Evolutionary conservation across 2,113 vertebrate species (phyloP), one percentile per base, ranked within the genome.

Genomic region (pig (Sus scrofa)): DNA sequence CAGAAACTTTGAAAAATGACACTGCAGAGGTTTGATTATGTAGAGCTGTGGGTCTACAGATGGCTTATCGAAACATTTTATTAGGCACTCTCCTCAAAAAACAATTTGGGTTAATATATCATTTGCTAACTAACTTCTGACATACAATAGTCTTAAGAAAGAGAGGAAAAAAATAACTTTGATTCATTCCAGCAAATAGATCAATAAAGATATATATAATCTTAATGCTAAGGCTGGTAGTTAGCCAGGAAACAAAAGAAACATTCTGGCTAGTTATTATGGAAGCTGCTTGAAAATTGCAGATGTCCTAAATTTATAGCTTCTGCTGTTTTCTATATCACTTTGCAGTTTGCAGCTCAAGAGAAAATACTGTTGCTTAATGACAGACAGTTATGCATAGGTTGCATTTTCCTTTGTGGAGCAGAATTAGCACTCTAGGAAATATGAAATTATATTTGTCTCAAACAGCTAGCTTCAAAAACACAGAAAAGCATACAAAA

Each of bases 231-330:
- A 96, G 2, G 54, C 12, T 91, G 91, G 37, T 96, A 14, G n/a
- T 89, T 93, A 95, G 60, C 60, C 73, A 96, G 56, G 50, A 97
- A 96, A 93, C 68, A 95, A 96, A 93, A 50, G 34, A 81, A 94
- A 63, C 22, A 82, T 77, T 95, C n/a, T 94, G 22, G 37, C 37
- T 75, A 34, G 10, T 89, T 96, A 92, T 95, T 97, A 78, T 5
- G 44, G 50, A 97, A 96, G 37, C 54, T 91, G 19, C 54, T 97
- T 79, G 27, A 92, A 97, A 75, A 8, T 78, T 97, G 94, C 62
- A 97, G 60, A 75, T 94, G 14, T 16, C 86, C 12, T 50, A 83
- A 37, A 86, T 96, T 56, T 97, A 97, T 63, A 89, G 44, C 94
- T 97, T 97, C 68, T 95, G 32, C 24, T 96, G 1, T 96, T 95